Percentiles rank a stretch among this genome's conserved stretches.
phyloP scores from a whole-genome alignment of 2,888 invertebrate species.

The Drosophila incognita region DNA sequence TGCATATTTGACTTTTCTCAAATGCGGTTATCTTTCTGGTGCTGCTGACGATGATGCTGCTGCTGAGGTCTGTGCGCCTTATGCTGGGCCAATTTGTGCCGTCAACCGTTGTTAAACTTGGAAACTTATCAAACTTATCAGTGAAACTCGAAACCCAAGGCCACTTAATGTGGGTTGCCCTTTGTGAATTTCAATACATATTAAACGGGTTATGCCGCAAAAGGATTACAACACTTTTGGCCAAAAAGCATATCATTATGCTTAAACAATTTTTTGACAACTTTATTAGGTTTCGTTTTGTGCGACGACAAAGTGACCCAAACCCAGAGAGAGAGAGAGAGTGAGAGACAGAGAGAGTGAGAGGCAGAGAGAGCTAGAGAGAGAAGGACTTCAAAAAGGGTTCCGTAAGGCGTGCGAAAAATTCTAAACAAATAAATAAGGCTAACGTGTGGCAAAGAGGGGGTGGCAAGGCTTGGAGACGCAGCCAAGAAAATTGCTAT shows the following conservation, averaged over 20 bases:
- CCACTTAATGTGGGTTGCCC: conserved; percentile 75
- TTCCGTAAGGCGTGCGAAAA: conserved; percentile 74
- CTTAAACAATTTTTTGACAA: conserved; percentile 80
- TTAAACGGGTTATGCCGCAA: conserved; percentile 80
- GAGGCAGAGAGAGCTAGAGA: neutral
- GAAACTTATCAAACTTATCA: conserved; percentile 78
- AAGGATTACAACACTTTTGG: conserved; percentile 78
- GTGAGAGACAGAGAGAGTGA: neutral
- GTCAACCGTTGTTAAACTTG: conserved; percentile 79
- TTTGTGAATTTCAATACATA: conserved; percentile 77
- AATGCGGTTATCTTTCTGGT: conserved; percentile 53
- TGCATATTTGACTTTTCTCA: conserved; percentile 78
- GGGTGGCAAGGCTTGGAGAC: conserved; percentile 11
- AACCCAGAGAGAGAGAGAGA: conserved; percentile 1
- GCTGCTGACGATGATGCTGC: conserved; percentile 14
- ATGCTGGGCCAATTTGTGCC: conserved; percentile 69
- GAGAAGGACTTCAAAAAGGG: conserved; percentile 52
- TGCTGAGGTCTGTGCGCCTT: conserved; percentile 20
- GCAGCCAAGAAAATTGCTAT: conserved; percentile 69
- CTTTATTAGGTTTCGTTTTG: conserved; percentile 75
- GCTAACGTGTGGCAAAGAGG: conserved; percentile 51
- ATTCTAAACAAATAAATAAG: conserved; percentile 79
- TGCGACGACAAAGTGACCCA: conserved; percentile 56
- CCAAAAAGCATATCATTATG: conserved; percentile 78
- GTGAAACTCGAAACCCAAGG: conserved; percentile 46